Evolutionary conservation across 1,140 invertebrate genomes (phyloP), one percentile per base, ranked within the genome.

Genomic region (Drosophila bocki): DNA sequence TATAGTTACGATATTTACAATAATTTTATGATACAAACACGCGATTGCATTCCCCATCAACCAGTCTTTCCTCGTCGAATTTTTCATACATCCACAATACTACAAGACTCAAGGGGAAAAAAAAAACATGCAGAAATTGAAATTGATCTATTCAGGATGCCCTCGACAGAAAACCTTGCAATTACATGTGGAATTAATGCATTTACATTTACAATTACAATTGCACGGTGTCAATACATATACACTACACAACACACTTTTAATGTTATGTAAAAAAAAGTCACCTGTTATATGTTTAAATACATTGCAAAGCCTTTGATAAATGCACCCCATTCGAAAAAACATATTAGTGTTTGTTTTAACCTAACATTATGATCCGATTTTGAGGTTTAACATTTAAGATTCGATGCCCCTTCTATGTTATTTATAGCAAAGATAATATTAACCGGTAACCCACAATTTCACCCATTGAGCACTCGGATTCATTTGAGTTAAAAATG

Each of bases 401-500:
- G 17, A 17, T 9, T 19, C 8, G 3, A 3, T 19, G 42, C 22
- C 42, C 42, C 42, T 19, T 11, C 42, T 3, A 44, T 44, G n/a
- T 9, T 19, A 19, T 13, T 26, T 3, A 26, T 48, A 4, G 9
- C 33, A 0, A 3, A 3, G 33, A 11, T 9, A 11, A 33, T 32
- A 22, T 22, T 22, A 22, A 8, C 4, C n/a, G 2, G 8, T n/a
- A 15, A 0, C 45, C 1, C 50, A 15, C 61, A 29, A 29, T n/a
- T 22, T 26, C 41, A n/a, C 13, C 26, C 17, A 50, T 37, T 7
- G 2, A 54, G 15, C 7, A 64, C 53, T n/a, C 19, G 7, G n/a
- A 2, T 1, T 37, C 7, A 13, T 13, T 48, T 68, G 75, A 82
- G 80, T 80, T 82, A 74, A 82, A 82, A 83, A 79, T 83, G 78